Conservation (phyloP, 2,797 vertebrate species). For the Halcyon leucocephala region DNA sequence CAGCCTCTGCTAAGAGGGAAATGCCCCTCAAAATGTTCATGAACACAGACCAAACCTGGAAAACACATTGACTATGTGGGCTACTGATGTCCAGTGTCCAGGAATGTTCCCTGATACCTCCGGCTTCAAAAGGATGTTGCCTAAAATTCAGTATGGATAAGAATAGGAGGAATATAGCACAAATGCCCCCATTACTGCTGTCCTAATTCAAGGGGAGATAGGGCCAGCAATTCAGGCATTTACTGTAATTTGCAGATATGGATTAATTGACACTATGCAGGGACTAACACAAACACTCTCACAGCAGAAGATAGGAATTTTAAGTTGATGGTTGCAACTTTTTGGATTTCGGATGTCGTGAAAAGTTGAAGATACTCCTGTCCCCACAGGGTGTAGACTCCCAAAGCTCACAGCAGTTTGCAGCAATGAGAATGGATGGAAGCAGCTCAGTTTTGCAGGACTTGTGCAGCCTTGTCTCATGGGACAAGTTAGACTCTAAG, state of each 20-base stretch:
- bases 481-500: not conserved
- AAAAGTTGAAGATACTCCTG: not conserved
- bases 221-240: not conserved
- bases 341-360: not conserved
- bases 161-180: not conserved
- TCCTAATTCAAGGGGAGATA: not conserved
- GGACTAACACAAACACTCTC: not conserved
- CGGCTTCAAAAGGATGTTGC: not conserved
- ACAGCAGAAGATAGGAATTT: not conserved
- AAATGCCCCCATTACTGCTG: not conserved
- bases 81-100: not conserved
- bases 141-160: not conserved
- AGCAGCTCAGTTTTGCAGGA: not conserved
- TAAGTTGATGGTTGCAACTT: not conserved
- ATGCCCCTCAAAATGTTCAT: not conserved
- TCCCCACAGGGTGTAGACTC: not conserved
- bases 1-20: not conserved
- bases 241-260: not conserved
- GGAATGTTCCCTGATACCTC: not conserved
- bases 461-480: not conserved
- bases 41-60: not conserved
- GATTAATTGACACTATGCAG: not conserved
- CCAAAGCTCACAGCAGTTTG: not conserved
- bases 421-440: not conserved
- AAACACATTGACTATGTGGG: not conserved